These are phyloP conservation scores for Rallus crepitans DNA, from an alignment of 2,797 vertebrate genomes.

Conservation along the genomic window DNA sequence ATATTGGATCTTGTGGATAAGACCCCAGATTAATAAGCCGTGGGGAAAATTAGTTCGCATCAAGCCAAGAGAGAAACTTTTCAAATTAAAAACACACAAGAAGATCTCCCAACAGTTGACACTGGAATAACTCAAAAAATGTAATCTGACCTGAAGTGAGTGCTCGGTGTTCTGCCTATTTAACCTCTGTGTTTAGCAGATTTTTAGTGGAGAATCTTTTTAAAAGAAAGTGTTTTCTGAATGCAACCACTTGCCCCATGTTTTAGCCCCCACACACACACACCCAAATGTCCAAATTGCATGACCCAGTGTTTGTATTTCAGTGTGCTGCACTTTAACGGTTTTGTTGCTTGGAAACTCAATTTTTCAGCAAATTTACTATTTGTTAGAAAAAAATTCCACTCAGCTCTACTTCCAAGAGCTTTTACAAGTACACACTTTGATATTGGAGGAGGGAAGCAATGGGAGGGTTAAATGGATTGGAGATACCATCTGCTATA, in stretches of 20 bases:
- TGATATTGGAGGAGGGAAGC: slow-evolving; percentile 45
- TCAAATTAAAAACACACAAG: not conserved
- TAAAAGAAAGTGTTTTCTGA: not conserved
- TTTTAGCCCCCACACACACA: too few relatives aligned
- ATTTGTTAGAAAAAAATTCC: slow-evolving; percentile 19
- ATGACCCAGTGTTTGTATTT: not conserved
- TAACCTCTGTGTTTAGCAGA: not conserved
- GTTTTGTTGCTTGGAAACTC: slow-evolving; percentile 60
- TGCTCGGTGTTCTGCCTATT: not conserved
- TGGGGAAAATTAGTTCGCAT: not conserved
- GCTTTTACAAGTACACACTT: slow-evolving; percentile 23
- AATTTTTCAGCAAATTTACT: slow-evolving; percentile 47
- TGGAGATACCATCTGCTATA: slow-evolving; percentile 65
- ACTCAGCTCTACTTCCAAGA: slow-evolving; percentile 23
- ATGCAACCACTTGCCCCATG: not conserved
- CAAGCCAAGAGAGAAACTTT: slow-evolving; percentile 3
- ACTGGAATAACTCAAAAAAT: not conserved
- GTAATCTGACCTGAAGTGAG: not conserved
- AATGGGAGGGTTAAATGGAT: slow-evolving; percentile 30
- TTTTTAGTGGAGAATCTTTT: not conserved
- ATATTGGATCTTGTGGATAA: not conserved
- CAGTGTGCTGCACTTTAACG: not conserved
- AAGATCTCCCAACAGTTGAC: not conserved
- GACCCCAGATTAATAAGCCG: not conserved
- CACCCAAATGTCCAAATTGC: not conserved